phyloP scores from a whole-genome alignment of 1,140 invertebrate species.

The Lepidotrigona ventralis region DNA sequence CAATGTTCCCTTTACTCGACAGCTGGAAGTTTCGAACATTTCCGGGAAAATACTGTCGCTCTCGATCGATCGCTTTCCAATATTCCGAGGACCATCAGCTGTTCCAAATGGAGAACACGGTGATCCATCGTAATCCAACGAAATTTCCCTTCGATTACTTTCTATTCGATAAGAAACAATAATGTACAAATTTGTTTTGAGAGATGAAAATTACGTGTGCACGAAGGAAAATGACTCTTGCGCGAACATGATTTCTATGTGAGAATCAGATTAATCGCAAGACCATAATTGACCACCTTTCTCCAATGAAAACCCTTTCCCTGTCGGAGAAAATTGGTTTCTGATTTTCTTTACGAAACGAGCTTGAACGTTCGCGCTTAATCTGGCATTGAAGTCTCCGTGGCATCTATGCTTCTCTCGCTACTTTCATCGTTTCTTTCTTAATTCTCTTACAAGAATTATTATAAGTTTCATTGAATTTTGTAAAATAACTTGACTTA shows the following conservation, averaged over 20 bases:
- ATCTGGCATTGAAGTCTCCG: not conserved
- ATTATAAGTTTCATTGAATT: not conserved
- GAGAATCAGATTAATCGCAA: not conserved
- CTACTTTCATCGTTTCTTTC: not conserved
- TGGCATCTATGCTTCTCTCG: not conserved
- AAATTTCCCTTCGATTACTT: conserved; percentile 5
- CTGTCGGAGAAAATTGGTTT: not conserved
- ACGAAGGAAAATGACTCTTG: not conserved
- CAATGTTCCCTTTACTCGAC: not conserved
- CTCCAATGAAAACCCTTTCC: conserved; percentile 11
- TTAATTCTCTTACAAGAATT: too few species aligned
- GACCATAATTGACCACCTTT: conserved; percentile 1
- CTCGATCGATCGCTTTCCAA: conserved; percentile 36
- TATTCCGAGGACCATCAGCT: not conserved
- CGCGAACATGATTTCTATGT: not conserved
- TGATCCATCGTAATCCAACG: not conserved
- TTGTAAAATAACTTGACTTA: not conserved
- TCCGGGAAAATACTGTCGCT: conserved; percentile 2
- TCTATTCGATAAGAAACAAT: too few species aligned
- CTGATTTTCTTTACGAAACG: not conserved
- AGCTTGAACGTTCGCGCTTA: too few species aligned
- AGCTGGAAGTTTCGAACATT: conserved; percentile 7
- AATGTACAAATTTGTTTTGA: not conserved
- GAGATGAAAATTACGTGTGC: conserved; percentile 4
- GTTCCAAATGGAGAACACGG: not conserved